Base-by-base conservation (phyloP, 2,888 invertebrate species). In the Ochropleura leucogaster region DNA sequence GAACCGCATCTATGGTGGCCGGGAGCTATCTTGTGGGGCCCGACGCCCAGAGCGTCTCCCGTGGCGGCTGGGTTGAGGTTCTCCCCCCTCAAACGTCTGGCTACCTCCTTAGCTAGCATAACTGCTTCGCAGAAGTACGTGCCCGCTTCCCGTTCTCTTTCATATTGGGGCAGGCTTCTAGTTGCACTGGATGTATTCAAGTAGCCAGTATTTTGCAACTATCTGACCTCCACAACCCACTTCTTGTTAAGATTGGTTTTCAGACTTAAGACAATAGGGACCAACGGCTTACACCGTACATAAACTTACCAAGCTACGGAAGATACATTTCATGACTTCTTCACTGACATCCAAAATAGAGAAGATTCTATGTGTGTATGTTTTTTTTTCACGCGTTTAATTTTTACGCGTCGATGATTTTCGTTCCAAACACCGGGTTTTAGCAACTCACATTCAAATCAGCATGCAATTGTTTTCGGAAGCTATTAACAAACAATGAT, bases 401-500 rank as follows among this genome's bases (percentile, higher is more conserved):
- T 2, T 62, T 62, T 44, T 53, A 62, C 62, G 62, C 62, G 0
- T 44, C 62, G 62, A 4, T 44, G 62, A 62, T 14, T 62, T 44
- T 44, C n/a, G 20, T 46, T 62, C 44, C 62, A 20, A 44, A 62
- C n/a, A 44, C 44, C n/a, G 18, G 8, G 44, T 62, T n/a, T 62
- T 44, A 47, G 4, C 18, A 18, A 73, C 30, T 46, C 14, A 4
- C 14, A 42, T 72, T 62, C 40, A 53, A 51, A 46, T 40, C 66
- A 3, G 46, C 49, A 62, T n/a, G 10, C 53, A 47, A 80, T 80
- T 74, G 69, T 70, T 65, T 81, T 79, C 64, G 83, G 83, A 74
- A 81, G 69, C 64, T 6, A 64, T 78, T 72, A 57, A 40, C 47
- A n/a, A 70, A 74, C 46, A 62, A 42, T 62, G 42, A 74, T 64